These are phyloP conservation scores for Cantharis rustica DNA, from an alignment of 2,888 invertebrate species.

Conservation along the genomic window DNA sequence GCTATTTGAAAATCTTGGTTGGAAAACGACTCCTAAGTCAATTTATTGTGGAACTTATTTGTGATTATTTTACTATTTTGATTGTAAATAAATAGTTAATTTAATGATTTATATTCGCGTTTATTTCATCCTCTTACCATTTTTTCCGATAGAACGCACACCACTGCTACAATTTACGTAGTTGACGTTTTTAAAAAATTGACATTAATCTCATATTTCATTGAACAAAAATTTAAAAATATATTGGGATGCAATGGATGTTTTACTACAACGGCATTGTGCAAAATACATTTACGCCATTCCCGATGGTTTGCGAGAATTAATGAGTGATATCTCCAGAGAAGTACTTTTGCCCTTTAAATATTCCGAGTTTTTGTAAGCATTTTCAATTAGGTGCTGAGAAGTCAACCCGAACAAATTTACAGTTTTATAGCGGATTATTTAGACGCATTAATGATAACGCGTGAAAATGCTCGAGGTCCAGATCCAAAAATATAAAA, in stretches of 20 bases:
- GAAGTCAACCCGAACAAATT: slow-evolving; percentile 67
- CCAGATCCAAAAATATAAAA: not conserved
- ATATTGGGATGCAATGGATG: slow-evolving; percentile 42
- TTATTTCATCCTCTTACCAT: not conserved
- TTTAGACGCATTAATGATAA: slow-evolving; percentile 66
- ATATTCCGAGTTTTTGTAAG: not conserved
- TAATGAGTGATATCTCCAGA: slow-evolving; percentile 74
- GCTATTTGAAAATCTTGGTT: no score
- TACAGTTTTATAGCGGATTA: slow-evolving; percentile 73
- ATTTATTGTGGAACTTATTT: no score
- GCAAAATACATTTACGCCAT: slow-evolving; percentile 59
- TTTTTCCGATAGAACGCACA: not conserved
- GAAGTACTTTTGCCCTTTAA: slow-evolving; percentile 57
- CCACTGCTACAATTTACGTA: not conserved
- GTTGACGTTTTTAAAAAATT: not conserved
- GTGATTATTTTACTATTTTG: not conserved
- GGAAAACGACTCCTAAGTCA: no score
- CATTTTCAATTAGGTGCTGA: slow-evolving; percentile 61
- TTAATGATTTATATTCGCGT: not conserved
- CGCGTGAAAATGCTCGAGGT: slow-evolving; percentile 63
- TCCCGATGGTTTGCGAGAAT: slow-evolving; percentile 71
- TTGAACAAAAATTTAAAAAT: not conserved
- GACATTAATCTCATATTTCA: not conserved
- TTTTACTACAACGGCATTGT: slow-evolving; percentile 52
- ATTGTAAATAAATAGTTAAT: not conserved